Base-by-base conservation (phyloP, 2,797 vertebrate species). In the Moxostoma hubbsi region DNA sequence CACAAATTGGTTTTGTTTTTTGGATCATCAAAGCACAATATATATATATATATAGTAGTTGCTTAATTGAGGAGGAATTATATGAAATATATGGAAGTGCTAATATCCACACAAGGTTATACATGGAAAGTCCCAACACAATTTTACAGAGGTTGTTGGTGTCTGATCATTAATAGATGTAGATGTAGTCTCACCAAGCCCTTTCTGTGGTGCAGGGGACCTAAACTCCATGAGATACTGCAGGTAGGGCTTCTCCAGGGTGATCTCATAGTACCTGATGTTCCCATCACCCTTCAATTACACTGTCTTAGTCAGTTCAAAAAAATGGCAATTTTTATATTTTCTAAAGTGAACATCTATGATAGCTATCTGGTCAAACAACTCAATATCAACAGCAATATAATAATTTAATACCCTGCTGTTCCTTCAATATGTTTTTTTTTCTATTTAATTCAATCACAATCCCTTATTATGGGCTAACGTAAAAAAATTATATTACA, bases 191-290 rank as follows among this genome's bases (percentile, higher is more conserved):
- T 95, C 89, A 99, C 98, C 97, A 0, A 99, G 94, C 57, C 98
- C 98, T 87, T 98, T 99, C 87, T 99, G 98, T 0, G 98, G 98
- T 0, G 97, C 93, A 0, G 97, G 96, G 0, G 98, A 99, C 81
- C 98, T 94, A 85, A 96, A 99, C 93, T 99, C 98, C 96, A 96
- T 98, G 54, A 99, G 95, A 80, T 98, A 98, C 63, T 95, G 96
- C 85, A 99, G 83, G 90, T 96, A 98, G 36, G 98, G 98, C 92
- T 99, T 99, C 86, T 98, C 98, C 0, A 93, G 92, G 83, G 94
- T 94, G 6, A 99, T 93, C 93, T 99, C 98, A 1, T 98, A 99
- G 90, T 99, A 99, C 1, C 98, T 95, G 83, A 99, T 99, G 90
- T 99, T 99, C 13, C 98, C 98, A 0, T 99, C 98, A 0, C 98